A percentile compares a stretch with the other conserved stretches of the same genome.
These are phyloP conservation scores for Taurulus bubalis DNA, from an alignment of 2,113 vertebrate genomes.

Conservation along the genomic window DNA sequence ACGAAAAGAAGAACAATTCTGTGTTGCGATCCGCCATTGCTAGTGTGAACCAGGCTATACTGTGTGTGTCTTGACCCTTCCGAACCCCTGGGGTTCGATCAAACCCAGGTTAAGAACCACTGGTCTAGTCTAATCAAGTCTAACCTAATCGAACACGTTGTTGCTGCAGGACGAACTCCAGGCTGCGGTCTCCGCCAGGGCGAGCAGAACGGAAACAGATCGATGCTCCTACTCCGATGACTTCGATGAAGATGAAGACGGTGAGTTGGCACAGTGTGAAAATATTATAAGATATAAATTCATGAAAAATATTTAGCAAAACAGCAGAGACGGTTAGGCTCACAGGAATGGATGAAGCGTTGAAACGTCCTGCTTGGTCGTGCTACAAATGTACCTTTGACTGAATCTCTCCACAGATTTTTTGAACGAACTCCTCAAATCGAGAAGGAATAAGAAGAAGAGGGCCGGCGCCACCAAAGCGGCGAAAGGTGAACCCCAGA, in stretches of 20 bases:
- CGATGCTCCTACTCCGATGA: constrained; percentile 85
- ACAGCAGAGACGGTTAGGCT: not conserved
- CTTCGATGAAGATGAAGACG: constrained; percentile 86
- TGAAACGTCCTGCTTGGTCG: not conserved
- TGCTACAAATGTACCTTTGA: not conserved
- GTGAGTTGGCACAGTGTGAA: constrained; percentile 42
- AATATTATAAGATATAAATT: not conserved
- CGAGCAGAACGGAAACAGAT: constrained; percentile 70
- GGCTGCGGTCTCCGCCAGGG: constrained; percentile 82
- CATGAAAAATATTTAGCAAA: not conserved
- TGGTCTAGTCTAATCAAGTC: too few relatives aligned
- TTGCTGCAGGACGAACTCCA: constrained; percentile 87
- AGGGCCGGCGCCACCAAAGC: constrained; percentile 63
- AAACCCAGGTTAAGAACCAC: too few relatives aligned
- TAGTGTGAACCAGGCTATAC: too few relatives aligned
- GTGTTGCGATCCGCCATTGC: too few relatives aligned
- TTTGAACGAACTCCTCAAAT: constrained; percentile 73
- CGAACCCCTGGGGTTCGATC: too few relatives aligned
- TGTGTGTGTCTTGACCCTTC: too few relatives aligned
- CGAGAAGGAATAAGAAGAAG: constrained; percentile 77
- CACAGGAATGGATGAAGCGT: not conserved
- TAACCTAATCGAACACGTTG: not conserved
- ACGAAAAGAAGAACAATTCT: too few relatives aligned
- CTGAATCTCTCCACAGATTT: constrained; percentile 66
- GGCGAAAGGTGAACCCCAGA: constrained; percentile 69